Base-by-base conservation (phyloP, 35 echinoderm and acorn worm genomes). In the Apostichopus parvimensis region DNA sequence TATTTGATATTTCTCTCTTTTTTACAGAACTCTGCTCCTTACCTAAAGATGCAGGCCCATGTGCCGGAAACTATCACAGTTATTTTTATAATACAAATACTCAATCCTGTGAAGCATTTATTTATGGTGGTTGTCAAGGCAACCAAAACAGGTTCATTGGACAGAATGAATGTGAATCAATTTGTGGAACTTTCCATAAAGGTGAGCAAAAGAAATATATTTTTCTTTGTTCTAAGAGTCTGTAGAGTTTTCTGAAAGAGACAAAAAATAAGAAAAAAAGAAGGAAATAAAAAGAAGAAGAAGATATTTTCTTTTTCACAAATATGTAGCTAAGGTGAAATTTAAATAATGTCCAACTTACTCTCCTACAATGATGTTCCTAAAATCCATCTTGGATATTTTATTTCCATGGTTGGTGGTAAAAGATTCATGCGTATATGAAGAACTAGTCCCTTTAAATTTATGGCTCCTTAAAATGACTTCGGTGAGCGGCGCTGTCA, bases 81-180 rank as follows among this genome's bases (percentile, higher is more conserved):
- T 96, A 70, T 73, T 99, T 77, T 80, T 99, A 91, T 80, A 93
- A 99, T 84, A 54, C 22, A 15, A 73, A 91, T 10, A 82, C 95
- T 8, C 73, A 92, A 6, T 24, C 78, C 6, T 99, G 97, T 92
- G 82, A 95, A 59, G 6, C 18, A 52, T 99, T 99, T 77, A 89
- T 83, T 57, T 99, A 94, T 94, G 97, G 97, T 78, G 97, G 97
- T 54, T 99, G 97, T 62, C 93, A 86, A 60, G 97, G 97, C 45
- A 99, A 99, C 77, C 90, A 91, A 56, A 99, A 99, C 62, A 85
- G 95, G 12, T 99, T 99, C 77, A 91, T 92, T 58, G 92, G 78
- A 20, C 22, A 62, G 22, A 23, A 91, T 3, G 91, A 94, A 65
- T 99, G 97, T 86, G 91, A 96, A 59, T 87, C 93, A 56, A 90